phyloP scores from a whole-genome alignment of 1,140 invertebrate genomes.

The Sycobia sp. region DNA sequence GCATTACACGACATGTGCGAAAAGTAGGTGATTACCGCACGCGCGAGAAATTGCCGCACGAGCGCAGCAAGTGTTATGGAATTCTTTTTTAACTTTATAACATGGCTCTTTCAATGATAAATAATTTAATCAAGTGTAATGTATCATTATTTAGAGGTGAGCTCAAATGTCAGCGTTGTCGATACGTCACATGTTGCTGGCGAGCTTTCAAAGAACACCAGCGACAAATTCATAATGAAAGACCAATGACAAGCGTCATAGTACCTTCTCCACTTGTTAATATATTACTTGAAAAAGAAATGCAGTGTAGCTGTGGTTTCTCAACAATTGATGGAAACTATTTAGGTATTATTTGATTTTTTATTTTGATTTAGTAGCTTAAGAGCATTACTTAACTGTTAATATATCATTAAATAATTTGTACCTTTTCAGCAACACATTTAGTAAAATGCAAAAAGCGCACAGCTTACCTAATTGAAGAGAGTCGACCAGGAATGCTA shows the following conservation, averaged over 20 bases:
- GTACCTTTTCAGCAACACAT: constrained; percentile 50
- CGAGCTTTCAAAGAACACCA: constrained; percentile 74
- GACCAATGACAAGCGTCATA: constrained; percentile 63
- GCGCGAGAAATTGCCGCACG: too few species aligned
- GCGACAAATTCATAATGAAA: constrained; percentile 67
- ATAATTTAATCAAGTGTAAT: too few species aligned
- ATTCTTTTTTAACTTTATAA: too few species aligned
- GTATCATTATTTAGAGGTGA: constrained; percentile 73
- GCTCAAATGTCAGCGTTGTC: constrained; percentile 74
- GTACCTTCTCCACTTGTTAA: constrained; percentile 59
- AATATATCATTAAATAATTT: constrained; percentile 10
- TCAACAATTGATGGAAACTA: constrained; percentile 68
- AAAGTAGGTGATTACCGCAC: too few species aligned
- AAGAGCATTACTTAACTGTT: too few species aligned
- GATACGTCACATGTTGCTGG: constrained; percentile 77
- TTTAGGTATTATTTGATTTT: constrained; percentile 48
- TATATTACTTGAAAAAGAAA: constrained; percentile 63
- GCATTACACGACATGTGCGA: too few species aligned
- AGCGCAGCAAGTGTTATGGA: too few species aligned
- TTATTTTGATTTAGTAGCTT: too few species aligned
- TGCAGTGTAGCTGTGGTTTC: constrained; percentile 79
- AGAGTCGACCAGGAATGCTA: constrained; percentile 53
- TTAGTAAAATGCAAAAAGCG: constrained; percentile 54
- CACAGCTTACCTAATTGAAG: constrained; percentile 48
- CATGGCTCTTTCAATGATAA: too few species aligned